Evolutionary conservation across 2,888 invertebrate genomes (phyloP).

Genomic region (Pseudanteris insignis): DNA sequence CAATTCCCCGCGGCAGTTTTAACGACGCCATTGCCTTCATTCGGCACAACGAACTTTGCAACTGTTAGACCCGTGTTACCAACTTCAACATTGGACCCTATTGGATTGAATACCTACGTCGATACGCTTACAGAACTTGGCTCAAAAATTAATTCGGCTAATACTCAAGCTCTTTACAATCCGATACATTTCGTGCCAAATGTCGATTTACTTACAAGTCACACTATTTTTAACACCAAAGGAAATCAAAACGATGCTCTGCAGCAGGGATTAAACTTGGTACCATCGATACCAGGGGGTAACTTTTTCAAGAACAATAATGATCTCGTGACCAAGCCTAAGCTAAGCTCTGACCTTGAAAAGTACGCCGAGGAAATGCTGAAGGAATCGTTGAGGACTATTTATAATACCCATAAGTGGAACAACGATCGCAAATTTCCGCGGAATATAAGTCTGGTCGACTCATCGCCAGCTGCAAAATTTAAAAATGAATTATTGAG

Average conservation of each 20-base stretch:
- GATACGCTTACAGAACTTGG: constrained; percentile 56
- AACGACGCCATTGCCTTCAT: constrained; percentile 61
- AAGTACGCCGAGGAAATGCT: constrained; percentile 64
- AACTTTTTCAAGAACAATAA: constrained; percentile 58
- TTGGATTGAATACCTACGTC: constrained; percentile 52
- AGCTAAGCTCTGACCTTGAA: constrained; percentile 57
- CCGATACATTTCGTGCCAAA: constrained; percentile 63
- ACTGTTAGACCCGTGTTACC: constrained; percentile 50
- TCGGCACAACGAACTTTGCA: constrained; percentile 55
- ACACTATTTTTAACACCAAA: constrained; percentile 57
- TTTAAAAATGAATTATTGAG: constrained; percentile 56
- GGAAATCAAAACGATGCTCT: constrained; percentile 47
- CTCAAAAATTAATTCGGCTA: constrained; percentile 46
- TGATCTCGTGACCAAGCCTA: constrained; percentile 56
- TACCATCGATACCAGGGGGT: constrained; percentile 59
- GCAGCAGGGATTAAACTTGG: constrained; percentile 57
- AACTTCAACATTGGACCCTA: constrained; percentile 45
- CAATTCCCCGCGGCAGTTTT: constrained; percentile 56
- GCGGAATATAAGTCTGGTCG: constrained; percentile 50
- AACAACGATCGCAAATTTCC: constrained; percentile 56
- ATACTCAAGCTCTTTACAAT: constrained; percentile 54
- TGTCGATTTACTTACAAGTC: constrained; percentile 57
- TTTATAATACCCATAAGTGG: constrained; percentile 64
- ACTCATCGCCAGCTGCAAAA: constrained; percentile 53
- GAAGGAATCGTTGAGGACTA: constrained; percentile 62